Evolutionary conservation across 2,797 vertebrate species (phyloP), one percentile per base, ranked within the genome.

Genomic region (Zenarchopterus dispar): DNA sequence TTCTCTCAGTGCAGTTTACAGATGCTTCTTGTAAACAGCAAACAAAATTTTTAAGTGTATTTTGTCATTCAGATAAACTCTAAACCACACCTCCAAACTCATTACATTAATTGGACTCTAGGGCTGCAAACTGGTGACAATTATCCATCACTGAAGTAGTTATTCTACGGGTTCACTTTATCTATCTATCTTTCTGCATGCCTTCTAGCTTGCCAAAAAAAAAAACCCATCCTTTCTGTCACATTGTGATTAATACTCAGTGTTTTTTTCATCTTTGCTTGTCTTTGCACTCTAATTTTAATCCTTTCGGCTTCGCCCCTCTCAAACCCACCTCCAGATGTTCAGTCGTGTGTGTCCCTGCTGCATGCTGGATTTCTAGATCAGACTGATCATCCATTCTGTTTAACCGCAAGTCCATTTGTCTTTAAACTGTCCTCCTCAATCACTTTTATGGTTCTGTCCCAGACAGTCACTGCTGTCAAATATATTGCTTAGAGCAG

Each of bases 271-370:
- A 22, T 64, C 50, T 42, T 24, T 66, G 23, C 59, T 36, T 28
- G 41, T 36, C 21, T 70, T 41, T 60, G 61, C 59, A 16, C 62
- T 53, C 49, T 53, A 49, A 73, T 78, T 79, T 78, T 62, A 83
- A 86, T 84, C 80, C 72, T 62, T 56, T 75, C 51, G 39, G 62
- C 42, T 48, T 67, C 23, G 8, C 43, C 53, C 36, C 21, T 68
- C 62, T 67, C 56, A 67, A 66, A 54, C 62, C 26, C 64, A 78
- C 44, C 49, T 71, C 80, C 84, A 89, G 77, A 87, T 87, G 84
- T 86, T 84, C 70, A 62, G 44, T 67, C 66, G 65, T 77, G 67
- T 68, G 56, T 56, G 49, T 56, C 33, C 9, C 8, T 53, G 28
- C 58, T 39, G 59, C 73, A 62, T 0, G 47, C 62, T 52, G 73